Evolutionary conservation across 2,113 vertebrate species (phyloP).

Genomic region (Ovis canadensis): DNA sequence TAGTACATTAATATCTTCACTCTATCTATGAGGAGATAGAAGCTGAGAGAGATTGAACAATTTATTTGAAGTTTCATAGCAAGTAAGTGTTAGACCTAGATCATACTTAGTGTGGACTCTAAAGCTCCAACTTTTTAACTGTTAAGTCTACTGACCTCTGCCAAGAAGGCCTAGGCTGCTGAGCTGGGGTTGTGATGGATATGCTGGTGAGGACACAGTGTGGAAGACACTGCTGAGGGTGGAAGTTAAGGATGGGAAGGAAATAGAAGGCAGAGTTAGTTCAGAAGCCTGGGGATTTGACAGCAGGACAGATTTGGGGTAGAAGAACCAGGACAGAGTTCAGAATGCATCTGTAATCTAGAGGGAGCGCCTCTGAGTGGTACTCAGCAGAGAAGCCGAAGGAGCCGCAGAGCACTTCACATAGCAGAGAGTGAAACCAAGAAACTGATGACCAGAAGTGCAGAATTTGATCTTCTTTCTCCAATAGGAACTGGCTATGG

Average conservation of each 20-base stretch:
- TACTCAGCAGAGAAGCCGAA: neutral
- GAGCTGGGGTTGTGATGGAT: neutral
- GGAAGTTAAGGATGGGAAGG: neutral
- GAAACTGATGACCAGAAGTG: neutral
- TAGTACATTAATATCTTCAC: neutral
- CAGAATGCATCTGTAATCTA: neutral
- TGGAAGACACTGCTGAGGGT: neutral
- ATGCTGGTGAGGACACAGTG: neutral
- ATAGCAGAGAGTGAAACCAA: neutral
- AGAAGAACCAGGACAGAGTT: neutral
- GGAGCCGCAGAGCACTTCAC: neutral
- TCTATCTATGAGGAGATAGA: neutral
- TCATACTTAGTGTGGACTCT: neutral
- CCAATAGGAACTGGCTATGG: neutral
- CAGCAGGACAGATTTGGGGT: neutral
- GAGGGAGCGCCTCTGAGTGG: neutral
- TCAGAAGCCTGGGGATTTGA: neutral
- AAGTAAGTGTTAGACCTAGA: neutral
- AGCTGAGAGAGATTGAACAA: neutral
- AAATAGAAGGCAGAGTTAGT: neutral
- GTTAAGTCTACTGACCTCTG: neutral
- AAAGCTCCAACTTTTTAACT: neutral
- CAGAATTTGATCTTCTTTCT: neutral
- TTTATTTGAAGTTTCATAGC: neutral
- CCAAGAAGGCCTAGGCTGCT: neutral